Evolutionary conservation across 2,888 invertebrate species (phyloP).

Genomic region (Stegana nigrithorax): DNA sequence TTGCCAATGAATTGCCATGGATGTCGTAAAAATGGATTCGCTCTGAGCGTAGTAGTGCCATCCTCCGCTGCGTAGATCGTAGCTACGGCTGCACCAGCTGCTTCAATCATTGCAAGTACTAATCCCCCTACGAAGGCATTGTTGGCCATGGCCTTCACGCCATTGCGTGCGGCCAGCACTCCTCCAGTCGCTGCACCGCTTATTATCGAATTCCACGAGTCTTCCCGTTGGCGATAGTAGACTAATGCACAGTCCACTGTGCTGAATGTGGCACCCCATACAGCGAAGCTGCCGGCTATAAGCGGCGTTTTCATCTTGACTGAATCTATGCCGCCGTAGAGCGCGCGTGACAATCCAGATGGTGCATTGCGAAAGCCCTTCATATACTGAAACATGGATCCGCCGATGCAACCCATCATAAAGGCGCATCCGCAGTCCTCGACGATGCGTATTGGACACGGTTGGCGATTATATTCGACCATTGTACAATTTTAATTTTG

Average conservation of each 20-base stretch:
- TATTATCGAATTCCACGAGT: slow-evolving; percentile 47
- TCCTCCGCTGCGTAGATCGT: slow-evolving; percentile 45
- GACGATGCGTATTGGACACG: slow-evolving; percentile 48
- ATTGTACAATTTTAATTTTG: slow-evolving; percentile 25
- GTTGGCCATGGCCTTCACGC: slow-evolving; percentile 46
- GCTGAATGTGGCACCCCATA: slow-evolving; percentile 51
- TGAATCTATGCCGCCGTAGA: slow-evolving; percentile 44
- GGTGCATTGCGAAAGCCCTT: slow-evolving; percentile 48
- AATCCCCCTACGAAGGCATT: slow-evolving; percentile 47
- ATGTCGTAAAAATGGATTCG: slow-evolving; percentile 23
- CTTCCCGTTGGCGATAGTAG: slow-evolving; percentile 41
- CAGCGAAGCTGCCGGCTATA: slow-evolving; percentile 48
- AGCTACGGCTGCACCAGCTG: slow-evolving; percentile 46
- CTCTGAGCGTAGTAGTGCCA: background rate
- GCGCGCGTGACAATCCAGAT: slow-evolving; percentile 37
- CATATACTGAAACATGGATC: slow-evolving; percentile 43
- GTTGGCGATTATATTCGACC: slow-evolving; percentile 51
- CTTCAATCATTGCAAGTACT: slow-evolving; percentile 48
- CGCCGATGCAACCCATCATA: slow-evolving; percentile 48
- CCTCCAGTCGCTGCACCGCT: slow-evolving; percentile 49
- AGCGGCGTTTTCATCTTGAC: slow-evolving; percentile 47
- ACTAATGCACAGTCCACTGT: slow-evolving; percentile 48
- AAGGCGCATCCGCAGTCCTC: slow-evolving; percentile 54
- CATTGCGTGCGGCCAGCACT: slow-evolving; percentile 46
- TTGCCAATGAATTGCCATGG: slow-evolving; percentile 38